Base-by-base conservation (phyloP, 2,888 invertebrate genomes). In the Torymus tubicola region DNA sequence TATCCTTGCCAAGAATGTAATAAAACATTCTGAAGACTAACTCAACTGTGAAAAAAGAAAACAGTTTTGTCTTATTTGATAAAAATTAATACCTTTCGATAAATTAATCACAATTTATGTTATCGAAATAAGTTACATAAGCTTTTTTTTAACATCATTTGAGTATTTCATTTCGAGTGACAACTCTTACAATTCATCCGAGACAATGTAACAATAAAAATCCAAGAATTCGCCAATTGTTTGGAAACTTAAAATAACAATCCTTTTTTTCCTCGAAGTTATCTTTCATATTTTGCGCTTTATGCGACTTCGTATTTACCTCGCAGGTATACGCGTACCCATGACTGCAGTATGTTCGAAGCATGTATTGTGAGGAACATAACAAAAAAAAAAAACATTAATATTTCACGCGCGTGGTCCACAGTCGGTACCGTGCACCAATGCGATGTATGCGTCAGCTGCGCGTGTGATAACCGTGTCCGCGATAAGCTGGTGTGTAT, bases 1-100 rank as follows among this genome's bases (percentile, higher is more conserved):
- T 94, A 0, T 93, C 92, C 76, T 94, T 94, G 2, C 97, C 96
- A 10, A 98, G 92, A 0, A 96, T 96, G 85, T 95, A 95, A 88
- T 96, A 95, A 87, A 98, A 93, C 98, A 98, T 98, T 50, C 98
- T 93, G 89, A 98, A 96, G 12, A 98, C 92, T 55, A 96, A 90
- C 87, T 96, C 96, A 1, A 95, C 90, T 90, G 83, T 14, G 84
- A 82, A 53, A n/a, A 64, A 64, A 60, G 78, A 18, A 14, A 52
- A 2, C 16, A n/a, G 8, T 31, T 16, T 5, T 16, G 50, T 24
- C 16, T 4, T 31, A 31, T 31, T 31, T 31, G 31, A 1, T 31
- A 31, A 31, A 31, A 31, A 2, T 31, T 1, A 31, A 31, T 31
- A 3, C 31, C 8, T 31, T 31, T 8, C 31, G 8, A 31, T 31